A percentile compares a stretch with the other conserved stretches of the same genome.
Conservation (phyloP, 2,113 vertebrate genomes). For the Nothobranchius kuhntae region DNA sequence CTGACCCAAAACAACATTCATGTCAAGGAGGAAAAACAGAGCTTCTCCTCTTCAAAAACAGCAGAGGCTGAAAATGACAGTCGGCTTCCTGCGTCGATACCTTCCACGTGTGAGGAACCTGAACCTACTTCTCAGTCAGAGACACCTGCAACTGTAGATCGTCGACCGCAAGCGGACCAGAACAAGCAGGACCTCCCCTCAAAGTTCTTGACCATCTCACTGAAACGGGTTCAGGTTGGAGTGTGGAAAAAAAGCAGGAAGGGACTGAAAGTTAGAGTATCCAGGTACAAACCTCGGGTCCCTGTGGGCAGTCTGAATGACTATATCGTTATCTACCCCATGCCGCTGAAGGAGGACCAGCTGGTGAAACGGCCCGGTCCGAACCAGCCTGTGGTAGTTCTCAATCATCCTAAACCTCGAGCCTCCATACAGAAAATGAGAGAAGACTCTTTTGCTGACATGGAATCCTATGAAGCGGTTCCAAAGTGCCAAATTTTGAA, state of each 20-base stretch:
- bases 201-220: conserved; percentile 70
- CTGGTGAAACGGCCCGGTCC: conserved; percentile 85
- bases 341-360: conserved; percentile 84
- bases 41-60: neutral
- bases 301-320: conserved; percentile 10
- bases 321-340: conserved; percentile 65
- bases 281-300: conserved; percentile 41
- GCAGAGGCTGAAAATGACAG: neutral
- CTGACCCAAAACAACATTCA: neutral
- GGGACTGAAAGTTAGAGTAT: conserved; percentile 51
- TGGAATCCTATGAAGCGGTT: conserved; percentile 51
- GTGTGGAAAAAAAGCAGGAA: conserved; percentile 58
- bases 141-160: conserved; percentile 34
- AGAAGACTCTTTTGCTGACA: conserved; percentile 18
- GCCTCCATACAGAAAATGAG: conserved; percentile 4
- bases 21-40: conserved; percentile 48
- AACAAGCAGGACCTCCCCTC: conserved; percentile 58
- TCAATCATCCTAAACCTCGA: conserved; percentile 87
- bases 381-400: conserved; percentile 93
- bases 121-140: conserved; percentile 16
- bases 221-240: conserved; percentile 72
- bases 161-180: conserved; percentile 45
- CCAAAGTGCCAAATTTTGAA: conserved; percentile 86
- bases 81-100: neutral
- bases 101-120: neutral